Evolutionary conservation across 2,797 vertebrate genomes (phyloP).

Genomic region (Diceros bicornis): DNA sequence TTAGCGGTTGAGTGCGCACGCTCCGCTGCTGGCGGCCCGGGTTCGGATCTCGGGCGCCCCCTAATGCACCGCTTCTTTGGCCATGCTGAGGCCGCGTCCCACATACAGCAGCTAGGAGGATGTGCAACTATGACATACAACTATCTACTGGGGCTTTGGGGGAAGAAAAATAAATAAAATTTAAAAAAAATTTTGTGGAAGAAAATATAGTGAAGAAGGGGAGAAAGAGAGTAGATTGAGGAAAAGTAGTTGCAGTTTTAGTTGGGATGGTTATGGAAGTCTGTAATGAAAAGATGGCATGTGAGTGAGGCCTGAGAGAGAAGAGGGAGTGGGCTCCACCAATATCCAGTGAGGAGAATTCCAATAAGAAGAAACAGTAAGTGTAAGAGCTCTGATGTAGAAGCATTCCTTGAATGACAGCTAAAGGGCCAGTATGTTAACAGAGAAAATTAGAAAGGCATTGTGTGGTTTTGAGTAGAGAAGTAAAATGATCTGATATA

Average conservation of each 20-base stretch:
- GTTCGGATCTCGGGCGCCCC: too few relatives aligned
- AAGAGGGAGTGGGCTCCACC: too few relatives aligned
- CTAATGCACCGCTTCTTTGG: too few relatives aligned
- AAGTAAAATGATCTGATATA: background rate
- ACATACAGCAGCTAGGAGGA: too few relatives aligned
- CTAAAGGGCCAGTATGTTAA: background rate
- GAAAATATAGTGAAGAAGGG: background rate
- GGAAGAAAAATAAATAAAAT: too few relatives aligned
- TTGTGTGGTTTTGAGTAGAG: background rate
- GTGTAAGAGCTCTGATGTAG: background rate
- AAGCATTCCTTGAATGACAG: background rate
- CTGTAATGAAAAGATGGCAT: background rate
- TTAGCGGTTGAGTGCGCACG: too few relatives aligned
- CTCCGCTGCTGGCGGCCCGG: too few relatives aligned
- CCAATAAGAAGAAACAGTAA: background rate
- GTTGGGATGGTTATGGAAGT: background rate
- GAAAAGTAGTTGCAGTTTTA: background rate
- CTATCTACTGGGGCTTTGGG: too few relatives aligned
- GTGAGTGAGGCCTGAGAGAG: background rate
- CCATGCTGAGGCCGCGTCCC: too few relatives aligned
- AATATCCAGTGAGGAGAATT: background rate
- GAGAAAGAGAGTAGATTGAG: background rate
- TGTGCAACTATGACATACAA: too few relatives aligned
- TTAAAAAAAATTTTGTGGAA: background rate
- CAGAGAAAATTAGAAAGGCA: background rate